Percentiles rank a stretch among this genome's conserved stretches.
Conservation (phyloP, 1,140 invertebrate genomes). For the Paralvinella palmiformis region DNA sequence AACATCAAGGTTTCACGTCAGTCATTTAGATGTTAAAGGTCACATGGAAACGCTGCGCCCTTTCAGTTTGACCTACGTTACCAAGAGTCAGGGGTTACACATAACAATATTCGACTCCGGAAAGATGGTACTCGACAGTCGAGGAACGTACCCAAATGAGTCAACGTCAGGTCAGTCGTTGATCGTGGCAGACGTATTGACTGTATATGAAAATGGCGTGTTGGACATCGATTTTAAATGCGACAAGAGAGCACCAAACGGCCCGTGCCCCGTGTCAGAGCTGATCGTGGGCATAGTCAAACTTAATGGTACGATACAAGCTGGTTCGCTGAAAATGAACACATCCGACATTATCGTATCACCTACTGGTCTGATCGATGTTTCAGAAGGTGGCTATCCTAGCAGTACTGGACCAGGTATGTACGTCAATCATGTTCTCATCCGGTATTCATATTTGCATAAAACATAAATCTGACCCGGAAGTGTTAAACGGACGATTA, state of each 20-base stretch:
- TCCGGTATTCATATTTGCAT: background rate
- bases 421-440: background rate
- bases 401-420: constrained; percentile 28
- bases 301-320: constrained; percentile 24
- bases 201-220: background rate
- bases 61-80: too few relatives aligned
- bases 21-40: too few relatives aligned
- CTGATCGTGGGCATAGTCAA: constrained; percentile 6
- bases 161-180: too few relatives aligned
- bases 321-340: constrained; percentile 26
- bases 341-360: constrained; percentile 20
- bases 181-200: background rate
- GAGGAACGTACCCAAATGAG: background rate
- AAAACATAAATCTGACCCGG: background rate
- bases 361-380: constrained; percentile 22
- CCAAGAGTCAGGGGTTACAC: too few relatives aligned
- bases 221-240: background rate
- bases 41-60: too few relatives aligned
- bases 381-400: constrained; percentile 25
- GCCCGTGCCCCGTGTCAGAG: background rate
- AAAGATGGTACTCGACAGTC: background rate
- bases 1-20: too few relatives aligned
- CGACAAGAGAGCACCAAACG: background rate
- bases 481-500: too few relatives aligned
- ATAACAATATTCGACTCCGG: too few relatives aligned